Base-by-base conservation (phyloP, 2,888 invertebrate species). In the Xestia xanthographa region DNA sequence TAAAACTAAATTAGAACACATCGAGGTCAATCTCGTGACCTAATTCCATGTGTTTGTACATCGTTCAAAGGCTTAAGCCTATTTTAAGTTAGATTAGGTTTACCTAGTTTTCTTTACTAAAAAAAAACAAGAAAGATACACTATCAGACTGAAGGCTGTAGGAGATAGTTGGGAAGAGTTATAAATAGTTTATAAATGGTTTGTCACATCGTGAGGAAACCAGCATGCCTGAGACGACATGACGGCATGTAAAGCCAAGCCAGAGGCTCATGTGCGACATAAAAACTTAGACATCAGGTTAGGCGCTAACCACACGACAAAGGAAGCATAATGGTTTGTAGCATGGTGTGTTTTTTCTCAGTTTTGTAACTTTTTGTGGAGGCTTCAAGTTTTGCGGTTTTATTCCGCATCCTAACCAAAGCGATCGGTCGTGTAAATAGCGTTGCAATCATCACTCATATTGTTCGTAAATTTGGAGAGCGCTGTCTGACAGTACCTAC, bases 21-120 rank as follows among this genome's bases (percentile, higher is more conserved):
- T 9, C 8, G 20, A 73, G 56, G 43, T n/a, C n/a, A 72, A 38
- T 9, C 17, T 74, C 1, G 29, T 41, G 74, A 75, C 48, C 75
- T 62, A 41, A 5, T 72, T 60, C 26, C 9, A 50, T 48, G 5
- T 43, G 20, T 12, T n/a, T n/a, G 5, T 20, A 12, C 5, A 5
- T 9, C 20, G 41, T 43, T 41, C 17, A 48, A n/a, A 60, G 11
- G 22, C 12, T 48, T 1, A 48, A 48, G 29, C n/a, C 48, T 74
- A 29, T 41, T 74, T 48, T 41, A 29, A 74, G 45, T 73, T 73
- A 48, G 22, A 73, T 58, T 72, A 22, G 17, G 50, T 72, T 41
- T 22, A 22, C 9, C 0, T 41, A 74, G 12, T 1, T 14, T 5
- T 12, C 48, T 41, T 41, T 58, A 58, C 58, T 22, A 20, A 74